These are phyloP conservation scores for Bolborhynchus lineola DNA, from an alignment of 2,113 vertebrate species.

Conservation along the genomic window DNA sequence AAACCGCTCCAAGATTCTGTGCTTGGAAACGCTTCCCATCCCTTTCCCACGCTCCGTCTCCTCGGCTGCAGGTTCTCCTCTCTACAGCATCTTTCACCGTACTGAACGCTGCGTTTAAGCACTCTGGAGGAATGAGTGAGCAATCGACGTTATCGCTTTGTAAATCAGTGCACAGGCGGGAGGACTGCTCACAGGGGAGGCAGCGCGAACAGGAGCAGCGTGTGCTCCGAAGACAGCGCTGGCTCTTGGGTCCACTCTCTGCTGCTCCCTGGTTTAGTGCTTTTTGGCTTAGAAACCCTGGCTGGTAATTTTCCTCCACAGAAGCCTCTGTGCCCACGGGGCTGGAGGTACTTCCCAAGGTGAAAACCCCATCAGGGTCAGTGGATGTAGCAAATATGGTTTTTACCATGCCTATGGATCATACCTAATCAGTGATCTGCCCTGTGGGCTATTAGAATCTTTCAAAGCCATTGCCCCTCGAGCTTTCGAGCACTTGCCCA, in stretches of 20 bases:
- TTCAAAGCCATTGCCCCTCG: constrained; percentile 12
- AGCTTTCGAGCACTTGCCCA: constrained; percentile 2
- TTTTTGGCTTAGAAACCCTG: background rate
- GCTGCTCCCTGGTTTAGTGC: background rate
- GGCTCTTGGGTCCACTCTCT: background rate
- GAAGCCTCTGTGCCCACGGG: background rate
- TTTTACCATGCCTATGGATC: constrained; percentile 11
- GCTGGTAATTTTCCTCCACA: background rate
- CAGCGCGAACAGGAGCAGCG: background rate
- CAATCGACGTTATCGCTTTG: background rate
- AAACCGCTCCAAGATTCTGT: background rate
- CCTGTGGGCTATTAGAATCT: constrained; percentile 48
- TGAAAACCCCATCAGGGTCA: constrained; percentile 50
- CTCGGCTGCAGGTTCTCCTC: background rate
- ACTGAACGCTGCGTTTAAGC: accelerated
- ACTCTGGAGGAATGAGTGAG: background rate
- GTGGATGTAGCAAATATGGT: background rate
- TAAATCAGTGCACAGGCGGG: background rate
- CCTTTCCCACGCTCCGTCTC: background rate
- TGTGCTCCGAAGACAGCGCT: background rate
- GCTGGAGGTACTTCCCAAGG: constrained; percentile 45
- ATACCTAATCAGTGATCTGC: constrained; percentile 68
- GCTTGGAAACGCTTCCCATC: background rate
- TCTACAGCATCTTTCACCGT: background rate
- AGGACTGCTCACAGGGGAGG: background rate